Evolutionary conservation across 2,888 invertebrate species (phyloP).

Genomic region (Cataglyphis albicans): DNA sequence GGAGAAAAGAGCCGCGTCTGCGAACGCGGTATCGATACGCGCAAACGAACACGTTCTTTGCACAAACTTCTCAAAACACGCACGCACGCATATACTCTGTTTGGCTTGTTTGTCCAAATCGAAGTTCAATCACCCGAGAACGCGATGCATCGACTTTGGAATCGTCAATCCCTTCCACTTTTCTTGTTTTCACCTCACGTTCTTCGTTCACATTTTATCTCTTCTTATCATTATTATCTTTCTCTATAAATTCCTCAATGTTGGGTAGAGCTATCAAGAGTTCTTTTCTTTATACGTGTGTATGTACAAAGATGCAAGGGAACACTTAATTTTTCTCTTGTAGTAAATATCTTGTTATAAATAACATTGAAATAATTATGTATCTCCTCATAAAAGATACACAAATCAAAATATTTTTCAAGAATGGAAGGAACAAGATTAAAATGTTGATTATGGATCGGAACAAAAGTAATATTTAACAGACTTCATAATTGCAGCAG

Average conservation of each 20-base stretch:
- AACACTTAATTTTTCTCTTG: not conserved
- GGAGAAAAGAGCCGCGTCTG: not conserved
- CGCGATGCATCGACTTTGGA: not conserved
- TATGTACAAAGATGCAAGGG: not conserved
- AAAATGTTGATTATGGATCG: not conserved
- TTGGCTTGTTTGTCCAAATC: slow-evolving; percentile 30
- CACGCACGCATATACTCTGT: not conserved
- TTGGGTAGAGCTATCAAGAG: not conserved
- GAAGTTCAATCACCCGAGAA: slow-evolving; percentile 40
- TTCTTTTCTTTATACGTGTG: not conserved
- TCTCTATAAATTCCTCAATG: not conserved
- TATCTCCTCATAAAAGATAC: not conserved
- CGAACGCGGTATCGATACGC: not conserved
- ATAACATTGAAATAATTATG: not conserved
- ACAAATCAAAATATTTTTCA: not conserved
- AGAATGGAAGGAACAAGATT: not conserved
- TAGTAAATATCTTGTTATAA: not conserved
- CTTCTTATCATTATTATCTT: not conserved
- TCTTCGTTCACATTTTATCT: not conserved
- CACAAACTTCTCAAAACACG: slow-evolving; percentile 25
- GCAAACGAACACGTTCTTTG: slow-evolving; percentile 12
- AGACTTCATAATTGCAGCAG: not conserved
- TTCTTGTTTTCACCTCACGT: not conserved
- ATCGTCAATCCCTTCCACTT: not conserved
- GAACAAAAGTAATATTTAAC: not conserved